Percentiles rank a stretch among this genome's conserved stretches.
Conservation (phyloP, 2,797 vertebrate genomes). For the Rhinoraja longicauda region DNA sequence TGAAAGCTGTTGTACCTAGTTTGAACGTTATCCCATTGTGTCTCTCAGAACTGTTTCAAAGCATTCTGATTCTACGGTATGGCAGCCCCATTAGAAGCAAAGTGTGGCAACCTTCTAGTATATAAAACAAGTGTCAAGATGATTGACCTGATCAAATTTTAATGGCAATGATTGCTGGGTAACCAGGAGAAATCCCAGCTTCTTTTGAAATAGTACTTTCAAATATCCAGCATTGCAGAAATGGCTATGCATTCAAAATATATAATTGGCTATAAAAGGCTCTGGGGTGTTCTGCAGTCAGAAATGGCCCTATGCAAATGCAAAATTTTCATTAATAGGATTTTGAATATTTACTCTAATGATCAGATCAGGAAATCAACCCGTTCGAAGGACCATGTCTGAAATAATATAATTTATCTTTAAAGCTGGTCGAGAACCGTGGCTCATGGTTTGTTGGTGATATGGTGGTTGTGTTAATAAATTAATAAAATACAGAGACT, state of each 20-base stretch:
- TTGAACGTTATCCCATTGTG: not conserved
- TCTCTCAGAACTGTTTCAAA: conserved; percentile 1
- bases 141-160: not conserved
- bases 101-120: not conserved
- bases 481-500: too few relatives aligned
- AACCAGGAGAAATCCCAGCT: not conserved
- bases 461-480: too few relatives aligned
- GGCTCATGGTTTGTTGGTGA: not conserved
- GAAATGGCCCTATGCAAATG: too few relatives aligned
- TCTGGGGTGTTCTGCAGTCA: too few relatives aligned
- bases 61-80: not conserved
- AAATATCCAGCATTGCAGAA: not conserved
- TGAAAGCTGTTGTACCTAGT: too few relatives aligned
- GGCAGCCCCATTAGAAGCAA: not conserved
- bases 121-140: not conserved
- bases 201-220: not conserved
- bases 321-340: not conserved
- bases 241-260: not conserved
- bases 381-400: not conserved
- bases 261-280: not conserved
- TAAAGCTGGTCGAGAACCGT: not conserved
- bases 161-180: not conserved
- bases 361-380: not conserved
- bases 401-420: not conserved
- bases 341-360: not conserved